Base-by-base conservation (phyloP, 2,888 invertebrate species). In the Heliconius erato region DNA sequence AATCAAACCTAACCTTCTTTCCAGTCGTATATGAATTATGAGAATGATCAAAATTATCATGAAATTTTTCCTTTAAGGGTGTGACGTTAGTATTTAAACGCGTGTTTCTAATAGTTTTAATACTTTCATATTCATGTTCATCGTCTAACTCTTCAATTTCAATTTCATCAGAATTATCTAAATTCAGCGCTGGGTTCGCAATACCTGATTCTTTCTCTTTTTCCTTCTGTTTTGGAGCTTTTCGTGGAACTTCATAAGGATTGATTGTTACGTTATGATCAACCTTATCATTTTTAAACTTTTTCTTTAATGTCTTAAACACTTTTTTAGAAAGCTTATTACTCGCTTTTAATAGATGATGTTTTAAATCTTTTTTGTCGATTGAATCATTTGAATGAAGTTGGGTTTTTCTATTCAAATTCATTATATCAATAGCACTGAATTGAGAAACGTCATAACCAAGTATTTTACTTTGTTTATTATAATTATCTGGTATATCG, bases 381-480 rank as follows among this genome's bases (percentile, higher is more conserved):
- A 87, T 92, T 0, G 95, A 95, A 69, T 94, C 94, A 28, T 91
- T 94, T 0, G 95, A 93, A 65, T 86, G 92, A 14, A 85, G 87
- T 82, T 89, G 88, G 9, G 85, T 87, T 11, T 89, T 90, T 88
- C 90, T 95, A 74, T 95, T 95, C n/a, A 95, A 84, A 84, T 95
- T 95, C 89, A 96, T 91, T 3, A 96, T 96, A 80, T 96, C 96
- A 44, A 91, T 82, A 14, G 94, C 92, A 85, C 92, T 94, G 84
- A 96, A 96, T 6, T 93, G 92, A 2, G 96, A 95, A 0, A 96
- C 96, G 79, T 96, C 95, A 83, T 89, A 91, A 0, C 96, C 96
- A 54, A 96, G 86, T n/a, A 96, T 91, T 88, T 96, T 95, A 82
- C 96, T 96, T 88, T 95, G 96, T 84, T 96, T 96, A 83, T 96